phyloP scores from a whole-genome alignment of 2,888 invertebrate species.

The Microplitis manilae region DNA sequence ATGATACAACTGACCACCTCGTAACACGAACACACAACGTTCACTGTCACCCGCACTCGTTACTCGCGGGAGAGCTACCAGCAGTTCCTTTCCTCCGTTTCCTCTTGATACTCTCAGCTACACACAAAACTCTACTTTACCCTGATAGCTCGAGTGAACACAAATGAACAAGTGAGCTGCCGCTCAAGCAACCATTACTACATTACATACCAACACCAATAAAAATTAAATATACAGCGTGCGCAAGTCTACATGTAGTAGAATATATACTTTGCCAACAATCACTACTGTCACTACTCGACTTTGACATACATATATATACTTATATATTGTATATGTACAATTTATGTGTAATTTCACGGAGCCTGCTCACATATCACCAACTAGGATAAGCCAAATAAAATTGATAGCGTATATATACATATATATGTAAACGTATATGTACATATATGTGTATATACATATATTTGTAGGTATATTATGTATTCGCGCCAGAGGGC shows the following conservation, averaged over 20 bases:
- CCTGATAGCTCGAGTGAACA: not conserved
- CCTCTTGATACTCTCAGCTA: not conserved
- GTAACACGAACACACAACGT: not conserved
- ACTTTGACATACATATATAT: not conserved
- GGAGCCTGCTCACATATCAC: conserved; percentile 1
- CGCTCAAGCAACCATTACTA: not conserved
- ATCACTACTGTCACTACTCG: not conserved
- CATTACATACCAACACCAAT: not conserved
- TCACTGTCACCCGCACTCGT: not conserved
- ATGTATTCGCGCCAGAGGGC: not conserved
- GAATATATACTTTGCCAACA: not conserved
- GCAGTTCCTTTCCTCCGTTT: not conserved
- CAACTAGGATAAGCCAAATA: not conserved
- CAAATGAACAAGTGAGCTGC: not conserved
- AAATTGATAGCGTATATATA: not conserved
- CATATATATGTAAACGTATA: too few species aligned
- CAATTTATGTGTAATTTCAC: not conserved
- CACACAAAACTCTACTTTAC: not conserved
- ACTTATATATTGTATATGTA: not conserved
- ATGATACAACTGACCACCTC: not conserved
- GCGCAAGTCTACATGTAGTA: not conserved
- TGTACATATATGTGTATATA: too few species aligned
- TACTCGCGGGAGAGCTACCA: too few species aligned
- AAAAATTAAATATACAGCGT: not conserved
- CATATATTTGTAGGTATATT: not conserved